phyloP scores from a whole-genome alignment of 2,888 invertebrate genomes.

The Lithophane socia region DNA sequence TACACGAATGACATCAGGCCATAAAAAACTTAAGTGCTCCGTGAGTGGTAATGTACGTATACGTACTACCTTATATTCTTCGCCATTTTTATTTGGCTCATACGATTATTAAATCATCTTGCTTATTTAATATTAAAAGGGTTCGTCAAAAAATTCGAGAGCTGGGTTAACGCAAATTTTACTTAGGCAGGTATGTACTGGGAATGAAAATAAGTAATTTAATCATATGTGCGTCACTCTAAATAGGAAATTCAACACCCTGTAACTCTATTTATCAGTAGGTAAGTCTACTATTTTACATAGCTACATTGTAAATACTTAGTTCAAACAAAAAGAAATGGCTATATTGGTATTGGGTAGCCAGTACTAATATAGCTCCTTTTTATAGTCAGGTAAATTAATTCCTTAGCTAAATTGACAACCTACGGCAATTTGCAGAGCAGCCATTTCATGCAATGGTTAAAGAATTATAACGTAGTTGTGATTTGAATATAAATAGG shows the following conservation, averaged over 20 bases:
- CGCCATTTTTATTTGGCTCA: slow-evolving; percentile 28
- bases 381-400: background rate
- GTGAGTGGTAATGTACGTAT: slow-evolving; percentile 45
- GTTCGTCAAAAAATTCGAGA: slow-evolving; percentile 12
- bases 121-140: slow-evolving; percentile 37
- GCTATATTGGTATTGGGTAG: background rate
- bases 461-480: background rate
- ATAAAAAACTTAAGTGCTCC: slow-evolving; percentile 65
- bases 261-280: background rate
- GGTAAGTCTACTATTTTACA: no score
- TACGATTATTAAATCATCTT: slow-evolving; percentile 47
- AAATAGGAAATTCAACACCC: background rate
- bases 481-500: background rate
- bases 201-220: slow-evolving; percentile 31
- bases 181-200: background rate
- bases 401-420: background rate
- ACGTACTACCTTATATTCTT: slow-evolving; percentile 34
- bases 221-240: background rate
- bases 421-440: background rate
- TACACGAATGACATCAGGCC: slow-evolving; percentile 44
- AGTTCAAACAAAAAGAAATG: background rate
- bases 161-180: slow-evolving; percentile 9
- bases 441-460: background rate
- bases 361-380: no score
- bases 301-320: no score